Evolutionary conservation across 2,113 vertebrate genomes (phyloP).

Genomic region (Xenus cinereus): DNA sequence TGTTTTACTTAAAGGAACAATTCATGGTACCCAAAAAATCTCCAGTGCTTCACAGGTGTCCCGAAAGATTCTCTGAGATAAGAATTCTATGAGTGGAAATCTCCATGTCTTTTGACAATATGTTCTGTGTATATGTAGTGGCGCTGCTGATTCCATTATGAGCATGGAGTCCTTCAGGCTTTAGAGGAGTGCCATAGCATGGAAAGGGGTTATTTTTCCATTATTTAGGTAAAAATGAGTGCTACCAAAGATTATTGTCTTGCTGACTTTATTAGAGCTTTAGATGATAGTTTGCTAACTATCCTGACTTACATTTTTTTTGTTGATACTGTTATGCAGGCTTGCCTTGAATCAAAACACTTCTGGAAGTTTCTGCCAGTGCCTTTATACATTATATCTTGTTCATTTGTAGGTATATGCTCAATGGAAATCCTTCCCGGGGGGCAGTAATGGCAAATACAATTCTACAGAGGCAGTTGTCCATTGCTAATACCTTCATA

Average conservation of each 20-base stretch:
- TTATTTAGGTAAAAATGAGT: not conserved
- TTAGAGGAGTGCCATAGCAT: not conserved
- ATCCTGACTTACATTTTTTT: not conserved
- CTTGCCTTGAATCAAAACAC: not conserved
- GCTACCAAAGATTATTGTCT: not conserved
- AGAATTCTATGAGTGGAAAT: not conserved
- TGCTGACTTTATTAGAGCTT: not conserved
- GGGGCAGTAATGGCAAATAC: not conserved
- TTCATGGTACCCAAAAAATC: not conserved
- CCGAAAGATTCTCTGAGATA: not conserved
- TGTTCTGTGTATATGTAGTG: not conserved
- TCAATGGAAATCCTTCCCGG: not conserved
- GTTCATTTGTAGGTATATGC: not conserved
- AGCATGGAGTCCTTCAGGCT: not conserved
- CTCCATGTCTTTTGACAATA: not conserved
- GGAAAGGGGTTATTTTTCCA: not conserved
- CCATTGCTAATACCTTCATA: not conserved
- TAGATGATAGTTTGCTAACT: not conserved
- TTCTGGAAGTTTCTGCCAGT: not conserved
- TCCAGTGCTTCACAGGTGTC: not conserved
- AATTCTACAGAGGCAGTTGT: not conserved
- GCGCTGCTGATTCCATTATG: not conserved
- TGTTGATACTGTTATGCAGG: not conserved
- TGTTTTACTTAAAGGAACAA: not conserved
- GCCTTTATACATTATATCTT: not conserved